Conservation (phyloP, 1,140 invertebrate genomes). For the Schlechtendalia chinensis region DNA sequence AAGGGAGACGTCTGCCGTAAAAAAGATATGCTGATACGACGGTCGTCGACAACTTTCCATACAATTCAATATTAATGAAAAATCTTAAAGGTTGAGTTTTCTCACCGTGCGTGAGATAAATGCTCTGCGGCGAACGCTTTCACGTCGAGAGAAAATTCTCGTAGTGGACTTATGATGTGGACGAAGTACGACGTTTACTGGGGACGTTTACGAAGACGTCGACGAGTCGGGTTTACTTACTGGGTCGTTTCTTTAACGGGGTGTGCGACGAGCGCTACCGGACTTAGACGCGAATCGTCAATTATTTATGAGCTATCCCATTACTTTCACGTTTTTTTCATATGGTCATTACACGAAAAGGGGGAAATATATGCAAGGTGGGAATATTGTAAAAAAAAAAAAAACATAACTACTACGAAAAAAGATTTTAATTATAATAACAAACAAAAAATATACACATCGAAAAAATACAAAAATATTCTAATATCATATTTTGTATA, state of each 20-base stretch:
- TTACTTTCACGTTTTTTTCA: background rate
- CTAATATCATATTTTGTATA: no score
- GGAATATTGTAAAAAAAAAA: constrained; percentile 5
- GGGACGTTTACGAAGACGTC: constrained; percentile 6
- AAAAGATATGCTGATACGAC: background rate
- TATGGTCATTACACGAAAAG: background rate
- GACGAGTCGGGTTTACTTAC: constrained; percentile 3
- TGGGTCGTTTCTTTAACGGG: background rate
- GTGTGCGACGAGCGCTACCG: background rate
- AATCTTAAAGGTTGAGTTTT: constrained; percentile 22
- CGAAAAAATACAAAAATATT: background rate
- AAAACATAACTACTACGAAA: background rate
- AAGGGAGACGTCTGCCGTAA: background rate
- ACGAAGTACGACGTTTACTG: constrained; percentile 20
- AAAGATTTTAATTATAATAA: constrained; percentile 6
- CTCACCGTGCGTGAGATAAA: constrained; percentile 17
- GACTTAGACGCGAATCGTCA: constrained; percentile 17
- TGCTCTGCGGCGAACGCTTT: background rate
- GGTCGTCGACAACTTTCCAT: background rate
- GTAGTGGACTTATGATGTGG: constrained; percentile 22
- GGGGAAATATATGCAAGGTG: background rate
- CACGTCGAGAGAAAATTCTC: constrained; percentile 7
- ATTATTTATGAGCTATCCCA: constrained; percentile 36
- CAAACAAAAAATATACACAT: background rate
- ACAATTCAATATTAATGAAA: constrained; percentile 37